Base-by-base conservation (phyloP, 2,888 invertebrate genomes). In the Acleris holmiana region DNA sequence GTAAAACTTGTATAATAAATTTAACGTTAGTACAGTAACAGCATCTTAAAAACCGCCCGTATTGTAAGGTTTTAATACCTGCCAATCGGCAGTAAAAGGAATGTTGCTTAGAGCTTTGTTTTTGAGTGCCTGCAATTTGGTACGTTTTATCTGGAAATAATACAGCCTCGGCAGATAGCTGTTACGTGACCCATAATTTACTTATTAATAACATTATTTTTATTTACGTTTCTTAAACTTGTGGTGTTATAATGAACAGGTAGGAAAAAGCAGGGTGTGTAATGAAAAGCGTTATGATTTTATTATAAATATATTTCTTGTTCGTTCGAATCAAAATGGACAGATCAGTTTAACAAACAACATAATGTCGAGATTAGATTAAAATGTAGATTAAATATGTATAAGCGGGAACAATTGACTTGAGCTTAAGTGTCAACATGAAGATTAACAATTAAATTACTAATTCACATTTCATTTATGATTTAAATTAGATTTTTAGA, bases 301-400 rank as follows among this genome's bases (percentile, higher is more conserved):
- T 88, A 87, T 84, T 81, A 75, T 83, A 86, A 89, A 88, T 90
- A 89, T 91, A 91, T 91, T 91, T 91, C 89, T 90, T 83, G 85
- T 73, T 85, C 73, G 79, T 83, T 86, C 85, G 84, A 87, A 85
- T 86, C 70, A 83, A 85, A 85, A 89, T 87, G 89, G 89, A 92
- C 89, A 90, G 86, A 85, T 85, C 70, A 82, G 76, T 85, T 85
- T 78, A 84, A 82, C 83, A 84, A 82, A 77, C 68, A 78, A 81
- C 69, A 74, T 83, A 84, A 77, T 77, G 73, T 73, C 61, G 73
- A 75, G 83, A 89, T 89, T 87, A 89, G 86, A 89, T 89, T 89
- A 85, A 87, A 89, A 89, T 82, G 76, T 71, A 72, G 72, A 56
- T 61, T 70, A 63, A 72, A 35, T 44, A 44, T n/a, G 68, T 67